Percentiles rank a stretch among this genome's conserved stretches.
These are phyloP conservation scores for Molossus molossus DNA, from an alignment of 2,797 vertebrate species.

Conservation along the genomic window DNA sequence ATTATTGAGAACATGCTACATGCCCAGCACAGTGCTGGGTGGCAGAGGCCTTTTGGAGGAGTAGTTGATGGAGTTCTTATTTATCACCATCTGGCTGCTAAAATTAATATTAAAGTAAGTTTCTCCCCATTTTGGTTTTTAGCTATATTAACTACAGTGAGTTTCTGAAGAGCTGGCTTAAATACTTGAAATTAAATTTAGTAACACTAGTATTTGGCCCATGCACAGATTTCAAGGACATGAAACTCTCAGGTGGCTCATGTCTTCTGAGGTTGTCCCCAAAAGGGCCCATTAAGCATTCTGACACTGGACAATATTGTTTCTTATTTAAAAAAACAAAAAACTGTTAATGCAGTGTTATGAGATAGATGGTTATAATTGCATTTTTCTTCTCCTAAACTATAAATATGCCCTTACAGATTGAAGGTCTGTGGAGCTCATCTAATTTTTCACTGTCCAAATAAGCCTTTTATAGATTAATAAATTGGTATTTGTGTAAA, in stretches of 20 bases:
- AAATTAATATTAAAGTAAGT: background rate
- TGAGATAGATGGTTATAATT: background rate
- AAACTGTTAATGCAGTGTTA: background rate
- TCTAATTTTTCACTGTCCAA: background rate
- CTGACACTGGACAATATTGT: background rate
- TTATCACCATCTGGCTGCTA: background rate
- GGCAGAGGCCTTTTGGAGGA: background rate
- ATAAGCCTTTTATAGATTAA: background rate
- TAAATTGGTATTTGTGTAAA: background rate
- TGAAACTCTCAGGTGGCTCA: background rate
- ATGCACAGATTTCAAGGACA: background rate
- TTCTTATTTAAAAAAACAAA: background rate
- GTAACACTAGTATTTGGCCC: background rate
- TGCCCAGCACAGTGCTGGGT: fast-evolving
- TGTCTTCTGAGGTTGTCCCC: background rate
- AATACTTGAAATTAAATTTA: conserved; percentile 3
- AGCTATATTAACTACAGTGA: background rate
- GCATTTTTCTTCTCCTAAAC: background rate
- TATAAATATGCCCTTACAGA: background rate
- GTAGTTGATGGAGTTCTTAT: background rate
- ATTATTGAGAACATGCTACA: background rate
- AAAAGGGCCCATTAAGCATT: background rate
- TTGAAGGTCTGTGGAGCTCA: background rate
- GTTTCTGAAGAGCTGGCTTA: conserved; percentile 14
- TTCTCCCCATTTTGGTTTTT: background rate